Conservation (phyloP, 2,797 vertebrate genomes). For the Pampus argenteus region DNA sequence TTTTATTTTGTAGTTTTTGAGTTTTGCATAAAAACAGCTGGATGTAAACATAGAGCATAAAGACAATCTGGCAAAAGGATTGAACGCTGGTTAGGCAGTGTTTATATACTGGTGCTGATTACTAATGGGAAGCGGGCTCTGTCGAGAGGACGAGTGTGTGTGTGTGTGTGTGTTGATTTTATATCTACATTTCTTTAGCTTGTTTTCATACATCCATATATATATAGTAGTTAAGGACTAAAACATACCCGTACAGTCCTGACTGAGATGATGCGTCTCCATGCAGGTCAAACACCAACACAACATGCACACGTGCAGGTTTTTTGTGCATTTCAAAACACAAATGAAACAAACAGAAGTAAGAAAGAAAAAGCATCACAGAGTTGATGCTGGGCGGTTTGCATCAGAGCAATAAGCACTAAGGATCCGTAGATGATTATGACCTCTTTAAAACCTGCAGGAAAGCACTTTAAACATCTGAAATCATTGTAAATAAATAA, state of each 20-base stretch:
- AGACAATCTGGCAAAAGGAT: conserved; percentile 1
- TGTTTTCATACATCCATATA: conserved; percentile 29
- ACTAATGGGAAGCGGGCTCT: background rate
- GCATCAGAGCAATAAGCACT: background rate
- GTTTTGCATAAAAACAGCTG: background rate
- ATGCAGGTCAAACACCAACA: background rate
- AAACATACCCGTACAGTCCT: conserved; percentile 17
- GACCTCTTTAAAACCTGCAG: background rate
- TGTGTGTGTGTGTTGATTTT: conserved; percentile 21
- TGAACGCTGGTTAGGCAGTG: background rate
- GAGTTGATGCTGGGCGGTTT: too few relatives aligned
- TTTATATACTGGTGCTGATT: background rate
- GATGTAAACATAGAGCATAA: too few relatives aligned
- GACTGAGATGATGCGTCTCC: conserved; percentile 5
- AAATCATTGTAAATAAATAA: background rate
- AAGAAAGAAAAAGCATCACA: background rate
- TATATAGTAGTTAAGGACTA: conserved; percentile 34
- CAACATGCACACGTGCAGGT: too few relatives aligned
- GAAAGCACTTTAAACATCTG: background rate
- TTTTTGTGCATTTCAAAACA: background rate
- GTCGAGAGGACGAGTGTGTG: conserved; percentile 15
- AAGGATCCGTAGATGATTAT: background rate
- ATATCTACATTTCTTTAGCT: background rate
- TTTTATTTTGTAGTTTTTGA: background rate
- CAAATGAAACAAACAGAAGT: too few relatives aligned